Percentiles rank a stretch among this genome's conserved stretches.
Evolutionary conservation across 2,113 vertebrate species (phyloP).

Genomic region (Phoenicopterus ruber): DNA sequence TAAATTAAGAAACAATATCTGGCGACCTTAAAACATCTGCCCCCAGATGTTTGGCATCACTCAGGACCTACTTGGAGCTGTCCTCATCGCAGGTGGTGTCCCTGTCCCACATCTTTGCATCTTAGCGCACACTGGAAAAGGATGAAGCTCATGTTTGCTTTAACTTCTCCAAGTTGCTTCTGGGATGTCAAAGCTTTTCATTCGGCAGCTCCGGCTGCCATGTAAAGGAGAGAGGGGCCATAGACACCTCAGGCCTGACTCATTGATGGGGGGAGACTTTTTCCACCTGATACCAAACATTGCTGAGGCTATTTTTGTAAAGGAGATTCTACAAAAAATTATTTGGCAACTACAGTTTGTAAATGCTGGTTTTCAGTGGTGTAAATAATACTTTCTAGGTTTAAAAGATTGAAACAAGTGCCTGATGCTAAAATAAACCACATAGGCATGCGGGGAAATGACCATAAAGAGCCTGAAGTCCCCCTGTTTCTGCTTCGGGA

Average conservation of each 20-base stretch:
- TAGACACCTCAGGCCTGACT: background rate
- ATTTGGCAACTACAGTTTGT: background rate
- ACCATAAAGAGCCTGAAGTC: background rate
- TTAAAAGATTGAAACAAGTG: background rate
- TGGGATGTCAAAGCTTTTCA: background rate
- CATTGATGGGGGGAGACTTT: background rate
- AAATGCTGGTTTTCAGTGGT: background rate
- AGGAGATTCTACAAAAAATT: background rate
- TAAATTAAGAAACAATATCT: background rate
- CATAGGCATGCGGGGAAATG: fast-evolving
- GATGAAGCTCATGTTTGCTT: background rate
- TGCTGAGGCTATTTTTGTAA: background rate
- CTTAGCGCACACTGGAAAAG: background rate
- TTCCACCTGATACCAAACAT: background rate
- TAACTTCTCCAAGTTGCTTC: background rate
- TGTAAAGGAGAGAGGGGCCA: background rate
- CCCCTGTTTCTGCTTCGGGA: background rate
- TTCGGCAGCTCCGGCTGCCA: background rate
- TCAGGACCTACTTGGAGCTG: background rate
- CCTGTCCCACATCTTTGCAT: background rate
- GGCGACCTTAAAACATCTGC: background rate
- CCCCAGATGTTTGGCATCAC: background rate
- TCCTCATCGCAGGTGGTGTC: background rate
- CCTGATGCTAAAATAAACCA: background rate
- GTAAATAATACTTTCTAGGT: background rate